Conservation (phyloP, 2,113 vertebrate species). For the Phoxinus phoxinus region DNA sequence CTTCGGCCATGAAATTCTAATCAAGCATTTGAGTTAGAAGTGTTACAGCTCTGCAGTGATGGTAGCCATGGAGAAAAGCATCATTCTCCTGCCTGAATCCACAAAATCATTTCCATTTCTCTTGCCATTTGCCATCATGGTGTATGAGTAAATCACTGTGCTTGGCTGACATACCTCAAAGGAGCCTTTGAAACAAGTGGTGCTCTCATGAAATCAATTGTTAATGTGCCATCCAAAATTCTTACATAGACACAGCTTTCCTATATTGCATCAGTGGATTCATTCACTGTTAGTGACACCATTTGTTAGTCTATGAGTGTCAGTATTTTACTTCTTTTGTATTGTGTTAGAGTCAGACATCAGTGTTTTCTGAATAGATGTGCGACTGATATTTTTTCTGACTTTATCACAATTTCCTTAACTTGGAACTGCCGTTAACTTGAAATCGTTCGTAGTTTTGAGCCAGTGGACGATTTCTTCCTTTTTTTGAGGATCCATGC, state of each 20-base stretch:
- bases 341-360: not conserved
- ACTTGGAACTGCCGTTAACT: not conserved
- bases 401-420: not conserved
- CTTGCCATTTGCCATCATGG: not conserved
- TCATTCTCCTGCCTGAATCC: not conserved
- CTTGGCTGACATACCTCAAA: not conserved
- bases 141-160: not conserved
- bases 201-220: not conserved
- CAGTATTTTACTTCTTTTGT: not conserved
- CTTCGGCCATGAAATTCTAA: not conserved
- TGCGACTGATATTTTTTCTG: not conserved
- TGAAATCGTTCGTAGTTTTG: not conserved
- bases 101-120: not conserved
- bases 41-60: not conserved
- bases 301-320: not conserved
- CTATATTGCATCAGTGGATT: not conserved
- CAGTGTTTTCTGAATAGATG: not conserved
- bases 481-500: not conserved
- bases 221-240: not conserved
- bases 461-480: not conserved
- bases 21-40: not conserved
- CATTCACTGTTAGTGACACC: not conserved
- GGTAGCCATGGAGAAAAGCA: not conserved
- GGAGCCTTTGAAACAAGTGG: not conserved
- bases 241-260: not conserved